phyloP scores from a whole-genome alignment of 1,140 invertebrate species.

The Planococcus citri region DNA sequence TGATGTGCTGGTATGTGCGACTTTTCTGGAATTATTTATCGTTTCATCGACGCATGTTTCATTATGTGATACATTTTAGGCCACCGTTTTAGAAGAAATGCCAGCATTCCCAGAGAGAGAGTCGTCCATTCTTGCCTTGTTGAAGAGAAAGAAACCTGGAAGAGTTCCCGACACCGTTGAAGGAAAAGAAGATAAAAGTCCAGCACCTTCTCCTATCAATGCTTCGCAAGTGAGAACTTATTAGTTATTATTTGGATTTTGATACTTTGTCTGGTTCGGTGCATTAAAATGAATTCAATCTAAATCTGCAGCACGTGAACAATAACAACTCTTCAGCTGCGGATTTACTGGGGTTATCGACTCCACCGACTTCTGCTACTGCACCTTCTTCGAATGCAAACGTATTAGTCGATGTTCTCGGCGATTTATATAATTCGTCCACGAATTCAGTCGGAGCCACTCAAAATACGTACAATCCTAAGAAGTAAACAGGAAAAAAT shows the following conservation, averaged over 20 bases:
- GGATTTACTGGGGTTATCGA: constrained; percentile 72
- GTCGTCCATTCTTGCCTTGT: constrained; percentile 90
- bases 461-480: constrained; percentile 59
- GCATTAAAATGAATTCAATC: too few species aligned
- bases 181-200: constrained; percentile 64
- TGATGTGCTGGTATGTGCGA: constrained; percentile 68
- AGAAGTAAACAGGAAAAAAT: constrained; percentile 45
- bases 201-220: constrained; percentile 45
- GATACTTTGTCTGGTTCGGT: not conserved
- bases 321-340: constrained; percentile 44
- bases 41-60: not conserved
- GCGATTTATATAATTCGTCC: constrained; percentile 60
- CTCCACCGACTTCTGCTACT: constrained; percentile 49
- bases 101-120: constrained; percentile 98
- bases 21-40: not conserved
- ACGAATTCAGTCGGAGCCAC: constrained; percentile 46
- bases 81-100: constrained; percentile 99
- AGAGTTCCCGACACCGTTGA: constrained; percentile 67
- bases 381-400: constrained; percentile 51
- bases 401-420: constrained; percentile 79
- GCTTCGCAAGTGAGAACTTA: not conserved
- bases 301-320: not conserved
- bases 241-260: not conserved
- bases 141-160: constrained; percentile 96
- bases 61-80: constrained; percentile 37